A percentile compares a stretch with the other conserved stretches of the same genome.
Evolutionary conservation across 2,797 vertebrate species (phyloP).

Genomic region (Leontopithecus rosalia): DNA sequence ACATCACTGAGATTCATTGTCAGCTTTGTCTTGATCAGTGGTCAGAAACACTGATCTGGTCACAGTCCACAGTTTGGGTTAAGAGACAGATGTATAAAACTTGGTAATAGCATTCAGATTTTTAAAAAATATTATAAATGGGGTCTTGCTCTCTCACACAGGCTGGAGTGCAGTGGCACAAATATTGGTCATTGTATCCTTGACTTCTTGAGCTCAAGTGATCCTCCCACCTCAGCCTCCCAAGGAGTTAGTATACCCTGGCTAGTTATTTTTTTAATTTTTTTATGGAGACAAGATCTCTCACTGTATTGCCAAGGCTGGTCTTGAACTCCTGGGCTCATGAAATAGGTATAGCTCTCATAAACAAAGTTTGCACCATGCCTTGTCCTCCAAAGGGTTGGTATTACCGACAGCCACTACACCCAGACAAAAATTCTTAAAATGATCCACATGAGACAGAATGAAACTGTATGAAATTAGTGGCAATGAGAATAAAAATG

Average conservation of each 20-base stretch:
- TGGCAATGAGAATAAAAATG: neutral
- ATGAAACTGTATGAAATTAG: neutral
- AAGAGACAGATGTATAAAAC: neutral
- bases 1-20: neutral
- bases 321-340: neutral
- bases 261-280: neutral
- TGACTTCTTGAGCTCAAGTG: neutral
- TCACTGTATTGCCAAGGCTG: neutral
- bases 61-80: neutral
- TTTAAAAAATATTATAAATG: neutral
- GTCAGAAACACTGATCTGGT: neutral
- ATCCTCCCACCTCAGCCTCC: neutral
- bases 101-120: neutral
- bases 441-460: neutral
- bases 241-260: neutral
- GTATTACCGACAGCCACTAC: neutral
- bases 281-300: neutral
- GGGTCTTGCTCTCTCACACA: neutral
- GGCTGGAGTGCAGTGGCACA: neutral
- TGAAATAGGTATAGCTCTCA: neutral
- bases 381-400: neutral
- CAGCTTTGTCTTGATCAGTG: neutral
- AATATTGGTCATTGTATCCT: neutral
- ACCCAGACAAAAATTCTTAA: neutral
- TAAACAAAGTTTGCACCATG: neutral